These are phyloP conservation scores for Aricia agestis DNA, from an alignment of 1,140 invertebrate genomes.

Conservation along the genomic window DNA sequence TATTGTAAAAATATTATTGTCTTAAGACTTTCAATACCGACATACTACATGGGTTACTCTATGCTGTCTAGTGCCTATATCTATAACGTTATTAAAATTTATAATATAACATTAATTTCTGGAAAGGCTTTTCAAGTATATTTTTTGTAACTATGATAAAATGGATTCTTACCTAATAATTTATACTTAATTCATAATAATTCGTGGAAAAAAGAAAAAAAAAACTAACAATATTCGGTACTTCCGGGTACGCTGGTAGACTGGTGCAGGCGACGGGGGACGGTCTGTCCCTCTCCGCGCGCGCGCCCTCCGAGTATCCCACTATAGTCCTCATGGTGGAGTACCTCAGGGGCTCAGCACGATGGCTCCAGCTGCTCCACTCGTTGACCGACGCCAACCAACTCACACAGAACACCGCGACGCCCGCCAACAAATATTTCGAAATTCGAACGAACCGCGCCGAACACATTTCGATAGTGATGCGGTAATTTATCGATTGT, in stretches of 20 bases:
- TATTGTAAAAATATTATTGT: too few species aligned
- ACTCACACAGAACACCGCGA: conserved; percentile 58
- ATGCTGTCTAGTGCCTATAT: too few species aligned
- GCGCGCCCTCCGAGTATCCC: conserved; percentile 62
- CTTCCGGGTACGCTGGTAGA: conserved; percentile 50
- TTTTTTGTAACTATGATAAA: too few species aligned
- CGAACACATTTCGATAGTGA: conserved; percentile 28
- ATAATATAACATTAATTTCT: too few species aligned
- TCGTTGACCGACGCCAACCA: conserved; percentile 61
- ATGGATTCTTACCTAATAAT: too few species aligned
- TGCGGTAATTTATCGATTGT: conserved; percentile 20
- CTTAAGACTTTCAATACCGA: too few species aligned
- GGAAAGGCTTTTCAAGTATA: too few species aligned
- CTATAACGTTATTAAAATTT: too few species aligned
- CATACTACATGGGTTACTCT: too few species aligned
- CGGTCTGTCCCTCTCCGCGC: conserved; percentile 59
- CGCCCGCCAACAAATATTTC: conserved; percentile 56
- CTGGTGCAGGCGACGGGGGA: conserved; percentile 54
- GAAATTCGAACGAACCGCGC: conserved; percentile 47
- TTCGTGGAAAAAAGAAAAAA: not conserved
- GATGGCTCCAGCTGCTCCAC: conserved; percentile 43
- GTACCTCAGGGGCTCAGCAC: conserved; percentile 22
- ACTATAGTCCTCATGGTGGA: conserved; percentile 66
- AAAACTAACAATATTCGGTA: conserved; percentile 54
- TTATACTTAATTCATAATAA: too few species aligned